Percentiles rank a stretch among this genome's conserved stretches.
Conservation (phyloP, 2,797 vertebrate species). For the Falco columbarius region DNA sequence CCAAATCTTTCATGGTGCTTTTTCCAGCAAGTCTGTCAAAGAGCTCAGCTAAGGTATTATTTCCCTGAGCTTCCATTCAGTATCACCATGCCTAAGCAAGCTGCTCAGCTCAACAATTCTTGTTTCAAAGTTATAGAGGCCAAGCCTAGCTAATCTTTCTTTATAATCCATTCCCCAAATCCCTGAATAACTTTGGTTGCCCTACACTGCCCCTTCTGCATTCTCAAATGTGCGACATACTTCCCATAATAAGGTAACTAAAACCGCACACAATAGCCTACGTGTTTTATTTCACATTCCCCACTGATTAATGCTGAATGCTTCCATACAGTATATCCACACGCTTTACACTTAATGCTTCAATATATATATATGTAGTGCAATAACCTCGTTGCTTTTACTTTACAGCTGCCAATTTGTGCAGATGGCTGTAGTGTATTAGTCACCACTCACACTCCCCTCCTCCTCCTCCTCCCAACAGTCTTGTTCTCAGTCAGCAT, state of each 20-base stretch:
- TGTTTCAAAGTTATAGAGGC: constrained; percentile 42
- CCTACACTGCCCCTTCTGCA: background rate
- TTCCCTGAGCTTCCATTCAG: constrained; percentile 21
- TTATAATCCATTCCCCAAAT: constrained; percentile 55
- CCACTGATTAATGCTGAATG: constrained; percentile 42
- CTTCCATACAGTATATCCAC: background rate
- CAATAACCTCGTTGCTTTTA: constrained; percentile 40
- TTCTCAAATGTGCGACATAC: background rate
- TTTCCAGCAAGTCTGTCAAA: background rate
- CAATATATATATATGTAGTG: background rate
- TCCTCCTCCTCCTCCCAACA: constrained; percentile 36
- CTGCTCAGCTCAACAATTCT: constrained; percentile 41
- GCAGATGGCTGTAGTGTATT: constrained; percentile 33
- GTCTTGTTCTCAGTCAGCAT: constrained; percentile 35
- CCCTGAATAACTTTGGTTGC: constrained; percentile 47
- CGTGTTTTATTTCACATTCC: constrained; percentile 37
- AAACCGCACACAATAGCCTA: constrained; percentile 34
- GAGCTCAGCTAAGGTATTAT: background rate
- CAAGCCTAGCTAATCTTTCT: constrained; percentile 61
- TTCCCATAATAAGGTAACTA: constrained; percentile 34
- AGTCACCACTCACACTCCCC: constrained; percentile 41
- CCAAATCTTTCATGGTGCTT: background rate
- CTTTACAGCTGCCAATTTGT: constrained; percentile 57
- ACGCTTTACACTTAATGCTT: constrained; percentile 14
- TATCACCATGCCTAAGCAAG: background rate